phyloP scores from a whole-genome alignment of 2,797 vertebrate genomes.

The Coluber constrictor region DNA sequence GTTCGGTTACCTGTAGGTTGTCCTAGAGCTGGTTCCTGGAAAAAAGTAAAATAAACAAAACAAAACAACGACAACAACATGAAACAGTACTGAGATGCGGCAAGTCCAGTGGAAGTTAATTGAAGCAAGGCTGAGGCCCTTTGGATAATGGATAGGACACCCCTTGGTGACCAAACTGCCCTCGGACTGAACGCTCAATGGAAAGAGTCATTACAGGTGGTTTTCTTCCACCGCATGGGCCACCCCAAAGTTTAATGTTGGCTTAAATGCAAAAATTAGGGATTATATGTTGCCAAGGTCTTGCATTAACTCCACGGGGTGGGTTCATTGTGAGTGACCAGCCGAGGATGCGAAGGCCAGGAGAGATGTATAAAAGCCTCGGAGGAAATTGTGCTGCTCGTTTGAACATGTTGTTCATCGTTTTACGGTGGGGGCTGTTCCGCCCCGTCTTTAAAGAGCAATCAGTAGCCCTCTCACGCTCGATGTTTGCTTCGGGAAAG shows the following conservation, averaged over 20 bases:
- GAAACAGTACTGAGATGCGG: background rate
- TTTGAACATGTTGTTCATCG: constrained; percentile 9
- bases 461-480: background rate
- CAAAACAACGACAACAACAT: background rate
- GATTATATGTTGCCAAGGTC: background rate
- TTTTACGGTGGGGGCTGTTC: background rate
- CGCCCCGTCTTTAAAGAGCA: background rate
- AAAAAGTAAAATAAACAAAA: no score
- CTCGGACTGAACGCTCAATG: background rate
- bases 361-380: background rate
- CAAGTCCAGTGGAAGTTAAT: background rate
- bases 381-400: constrained; percentile 11
- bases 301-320: background rate
- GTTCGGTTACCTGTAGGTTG: background rate
- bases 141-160: background rate
- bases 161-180: background rate
- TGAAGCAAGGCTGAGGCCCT: background rate
- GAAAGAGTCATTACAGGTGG: background rate
- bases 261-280: constrained; percentile 1
- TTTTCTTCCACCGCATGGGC: background rate
- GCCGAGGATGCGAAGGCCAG: background rate
- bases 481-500: constrained; percentile 25
- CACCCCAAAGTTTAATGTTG: rapidly evolving
- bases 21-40: background rate
- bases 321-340: constrained; percentile 10